Percentiles rank a stretch among this genome's conserved stretches.
Conservation (phyloP, 2,888 invertebrate genomes). For the Gandaritis pyraliata region DNA sequence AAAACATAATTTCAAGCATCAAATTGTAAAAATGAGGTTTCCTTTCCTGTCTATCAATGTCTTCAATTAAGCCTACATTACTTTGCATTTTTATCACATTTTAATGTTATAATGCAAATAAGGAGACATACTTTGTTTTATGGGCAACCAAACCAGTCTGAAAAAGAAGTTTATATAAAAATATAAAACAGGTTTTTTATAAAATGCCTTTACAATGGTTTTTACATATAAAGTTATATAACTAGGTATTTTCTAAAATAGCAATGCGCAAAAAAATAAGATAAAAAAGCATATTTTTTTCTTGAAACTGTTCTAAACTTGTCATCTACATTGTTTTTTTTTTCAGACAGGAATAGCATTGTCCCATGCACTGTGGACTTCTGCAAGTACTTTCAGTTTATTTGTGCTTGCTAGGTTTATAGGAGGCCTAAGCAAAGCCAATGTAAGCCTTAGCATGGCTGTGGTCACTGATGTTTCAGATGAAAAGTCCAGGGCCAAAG, state of each 20-base stretch:
- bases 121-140: slow-evolving; percentile 16
- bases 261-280: too few species aligned
- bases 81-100: background rate
- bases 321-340: slow-evolving; percentile 30
- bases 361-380: slow-evolving; percentile 95
- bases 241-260: too few species aligned
- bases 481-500: slow-evolving; percentile 92
- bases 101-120: slow-evolving; percentile 29
- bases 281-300: too few species aligned
- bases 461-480: slow-evolving; percentile 96
- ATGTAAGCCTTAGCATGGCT: slow-evolving; percentile 97
- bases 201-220: too few species aligned
- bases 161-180: background rate
- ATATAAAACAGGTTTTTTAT: background rate
- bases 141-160: slow-evolving; percentile 17
- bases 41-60: background rate
- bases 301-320: background rate
- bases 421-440: slow-evolving; percentile 98
- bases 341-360: slow-evolving; percentile 91
- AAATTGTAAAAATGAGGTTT: slow-evolving; percentile 12
- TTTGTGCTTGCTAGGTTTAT: slow-evolving; percentile 97
- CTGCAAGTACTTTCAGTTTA: slow-evolving; percentile 93
- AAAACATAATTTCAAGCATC: slow-evolving; percentile 31
- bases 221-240: too few species aligned
- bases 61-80: background rate